phyloP scores from a whole-genome alignment of 2,888 invertebrate species.

The Yponomeuta cagnagella region DNA sequence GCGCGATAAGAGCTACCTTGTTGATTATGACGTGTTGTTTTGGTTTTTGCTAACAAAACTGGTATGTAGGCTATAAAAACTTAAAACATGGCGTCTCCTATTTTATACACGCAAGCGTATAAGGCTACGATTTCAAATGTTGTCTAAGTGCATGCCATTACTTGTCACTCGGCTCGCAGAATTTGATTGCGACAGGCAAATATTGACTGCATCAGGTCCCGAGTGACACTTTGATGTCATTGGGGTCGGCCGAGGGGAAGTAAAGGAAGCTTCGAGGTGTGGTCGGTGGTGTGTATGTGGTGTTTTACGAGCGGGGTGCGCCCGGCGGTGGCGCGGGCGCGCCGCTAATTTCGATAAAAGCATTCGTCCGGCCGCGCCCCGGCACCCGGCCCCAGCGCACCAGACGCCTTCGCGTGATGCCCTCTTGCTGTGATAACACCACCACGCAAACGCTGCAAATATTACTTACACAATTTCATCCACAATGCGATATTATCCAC shows the following conservation, averaged over 20 bases:
- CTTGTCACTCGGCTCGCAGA: background rate
- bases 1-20: background rate
- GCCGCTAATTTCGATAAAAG: slow-evolving; percentile 74
- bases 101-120: background rate
- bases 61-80: background rate
- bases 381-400: slow-evolving; percentile 9
- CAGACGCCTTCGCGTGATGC: slow-evolving; percentile 24
- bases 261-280: slow-evolving; percentile 10
- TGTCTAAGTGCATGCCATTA: background rate
- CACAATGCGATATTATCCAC: too few species aligned
- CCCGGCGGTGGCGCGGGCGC: slow-evolving; percentile 49
- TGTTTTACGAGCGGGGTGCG: slow-evolving; percentile 69
- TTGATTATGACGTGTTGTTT: background rate
- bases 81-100: background rate
- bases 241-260: background rate
- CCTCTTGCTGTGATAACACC: background rate
- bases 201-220: background rate
- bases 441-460: background rate
- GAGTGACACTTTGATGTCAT: background rate
- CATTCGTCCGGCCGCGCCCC: slow-evolving; percentile 65
- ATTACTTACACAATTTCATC: background rate
- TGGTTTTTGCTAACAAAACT: background rate
- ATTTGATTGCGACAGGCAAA: background rate
- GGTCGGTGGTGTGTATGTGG: slow-evolving; percentile 50
- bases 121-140: background rate